Percentiles rank a stretch among this genome's conserved stretches.
phyloP scores from a whole-genome alignment of 2,888 invertebrate genomes.

The Allolobophora icterica region DNA sequence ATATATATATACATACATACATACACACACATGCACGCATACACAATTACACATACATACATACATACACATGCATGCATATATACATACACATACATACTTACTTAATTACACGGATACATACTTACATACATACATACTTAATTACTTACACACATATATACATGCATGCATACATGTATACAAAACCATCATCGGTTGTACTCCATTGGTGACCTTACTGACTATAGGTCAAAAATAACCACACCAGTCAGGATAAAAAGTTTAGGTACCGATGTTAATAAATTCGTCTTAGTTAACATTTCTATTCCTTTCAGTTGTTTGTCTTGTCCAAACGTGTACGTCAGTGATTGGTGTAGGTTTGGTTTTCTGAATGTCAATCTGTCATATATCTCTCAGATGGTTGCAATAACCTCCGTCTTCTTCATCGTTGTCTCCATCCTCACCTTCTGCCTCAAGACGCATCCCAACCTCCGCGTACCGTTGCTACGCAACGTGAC shows the following conservation, averaged over 20 bases:
- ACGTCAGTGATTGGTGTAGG: no score
- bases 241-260: no score
- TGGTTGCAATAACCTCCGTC: constrained; percentile 89
- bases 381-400: constrained; percentile 71
- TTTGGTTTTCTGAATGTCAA: background rate
- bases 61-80: constrained; percentile 6
- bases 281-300: no score
- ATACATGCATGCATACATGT: background rate
- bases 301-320: no score
- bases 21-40: background rate
- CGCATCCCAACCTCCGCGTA: constrained; percentile 77
- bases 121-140: constrained; percentile 26
- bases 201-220: no score
- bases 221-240: no score
- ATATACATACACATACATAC: constrained; percentile 18
- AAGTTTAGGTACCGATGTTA: no score
- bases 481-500: constrained; percentile 51
- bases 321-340: no score
- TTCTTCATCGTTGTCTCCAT: constrained; percentile 96
- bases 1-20: constrained; percentile 14
- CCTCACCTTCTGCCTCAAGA: constrained; percentile 93
- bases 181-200: background rate
- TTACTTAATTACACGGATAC: constrained; percentile 33
- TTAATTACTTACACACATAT: background rate
- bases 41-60: background rate